phyloP scores from a whole-genome alignment of 2,797 vertebrate genomes.

The Gymnodraco acuticeps region DNA sequence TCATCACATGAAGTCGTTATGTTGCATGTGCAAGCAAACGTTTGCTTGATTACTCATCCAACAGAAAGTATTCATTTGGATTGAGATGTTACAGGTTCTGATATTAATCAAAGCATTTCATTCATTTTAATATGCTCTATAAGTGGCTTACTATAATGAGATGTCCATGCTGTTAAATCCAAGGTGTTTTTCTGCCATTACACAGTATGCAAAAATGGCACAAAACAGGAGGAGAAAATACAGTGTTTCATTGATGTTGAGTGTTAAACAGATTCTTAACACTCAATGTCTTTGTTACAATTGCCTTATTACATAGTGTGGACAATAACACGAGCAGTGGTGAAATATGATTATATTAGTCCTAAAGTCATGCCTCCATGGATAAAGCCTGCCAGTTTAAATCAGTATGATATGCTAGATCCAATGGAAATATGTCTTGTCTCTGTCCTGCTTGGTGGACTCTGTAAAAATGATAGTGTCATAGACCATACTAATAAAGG shows the following conservation, averaged over 20 bases:
- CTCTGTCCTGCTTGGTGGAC: constrained; percentile 1
- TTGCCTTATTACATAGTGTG: background rate
- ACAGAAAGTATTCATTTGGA: constrained; percentile 6
- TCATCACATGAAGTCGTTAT: background rate
- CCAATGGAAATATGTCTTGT: background rate
- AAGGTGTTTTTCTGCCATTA: too few relatives aligned
- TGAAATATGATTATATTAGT: constrained; percentile 14
- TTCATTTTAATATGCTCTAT: too few relatives aligned
- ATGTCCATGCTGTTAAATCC: too few relatives aligned
- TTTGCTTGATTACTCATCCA: background rate
- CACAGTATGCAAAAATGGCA: too few relatives aligned
- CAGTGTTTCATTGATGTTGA: background rate
- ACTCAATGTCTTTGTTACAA: background rate
- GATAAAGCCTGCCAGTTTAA: constrained; percentile 10
- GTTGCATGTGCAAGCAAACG: background rate
- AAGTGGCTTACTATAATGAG: too few relatives aligned
- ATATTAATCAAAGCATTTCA: too few relatives aligned
- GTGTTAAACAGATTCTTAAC: background rate
- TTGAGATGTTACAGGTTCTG: background rate
- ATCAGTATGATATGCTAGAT: constrained; percentile 1
- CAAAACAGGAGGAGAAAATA: background rate
- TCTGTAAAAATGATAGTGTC: too few relatives aligned
- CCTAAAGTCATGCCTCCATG: background rate
- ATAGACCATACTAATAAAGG: background rate
- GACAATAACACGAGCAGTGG: background rate